phyloP scores from a whole-genome alignment of 2,888 invertebrate genomes.

The Drosophila emarginata region DNA sequence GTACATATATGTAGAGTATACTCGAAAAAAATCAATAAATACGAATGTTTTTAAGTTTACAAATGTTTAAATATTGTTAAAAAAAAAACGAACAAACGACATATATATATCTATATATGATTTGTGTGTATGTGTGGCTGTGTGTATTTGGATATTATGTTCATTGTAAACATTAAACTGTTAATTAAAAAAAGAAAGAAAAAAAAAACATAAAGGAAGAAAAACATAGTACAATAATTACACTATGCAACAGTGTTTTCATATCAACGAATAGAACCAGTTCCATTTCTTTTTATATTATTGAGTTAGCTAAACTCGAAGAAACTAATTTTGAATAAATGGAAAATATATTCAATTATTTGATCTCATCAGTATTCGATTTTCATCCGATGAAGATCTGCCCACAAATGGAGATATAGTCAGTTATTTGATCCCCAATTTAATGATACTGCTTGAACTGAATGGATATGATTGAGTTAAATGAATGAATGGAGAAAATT shows the following conservation, averaged over 20 bases:
- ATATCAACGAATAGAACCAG: no score
- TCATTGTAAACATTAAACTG: slow-evolving; percentile 54
- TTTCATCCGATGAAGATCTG: not conserved
- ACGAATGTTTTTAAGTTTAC: slow-evolving; percentile 72
- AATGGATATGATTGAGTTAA: not conserved
- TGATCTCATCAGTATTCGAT: slow-evolving; percentile 30
- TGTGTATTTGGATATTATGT: slow-evolving; percentile 30
- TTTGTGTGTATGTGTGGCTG: slow-evolving; percentile 13
- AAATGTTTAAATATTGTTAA: slow-evolving; percentile 59
- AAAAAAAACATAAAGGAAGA: slow-evolving; percentile 21
- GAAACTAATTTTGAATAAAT: not conserved
- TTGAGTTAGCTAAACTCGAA: no score
- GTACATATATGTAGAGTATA: slow-evolving; percentile 52
- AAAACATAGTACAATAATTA: slow-evolving; percentile 69
- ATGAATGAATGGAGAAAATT: not conserved
- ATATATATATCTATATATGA: slow-evolving; percentile 46
- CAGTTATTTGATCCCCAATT: not conserved
- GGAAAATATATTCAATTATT: slow-evolving; percentile 62
- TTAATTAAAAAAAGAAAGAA: slow-evolving; percentile 51
- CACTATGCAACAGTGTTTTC: slow-evolving; percentile 60
- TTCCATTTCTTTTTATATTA: no score
- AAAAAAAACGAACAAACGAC: slow-evolving; percentile 65
- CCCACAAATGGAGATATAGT: not conserved
- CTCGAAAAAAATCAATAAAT: slow-evolving; percentile 65
- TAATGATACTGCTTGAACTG: not conserved